Evolutionary conservation across 1,140 invertebrate genomes (phyloP).

Genomic region (Hydropsyche tenuis): DNA sequence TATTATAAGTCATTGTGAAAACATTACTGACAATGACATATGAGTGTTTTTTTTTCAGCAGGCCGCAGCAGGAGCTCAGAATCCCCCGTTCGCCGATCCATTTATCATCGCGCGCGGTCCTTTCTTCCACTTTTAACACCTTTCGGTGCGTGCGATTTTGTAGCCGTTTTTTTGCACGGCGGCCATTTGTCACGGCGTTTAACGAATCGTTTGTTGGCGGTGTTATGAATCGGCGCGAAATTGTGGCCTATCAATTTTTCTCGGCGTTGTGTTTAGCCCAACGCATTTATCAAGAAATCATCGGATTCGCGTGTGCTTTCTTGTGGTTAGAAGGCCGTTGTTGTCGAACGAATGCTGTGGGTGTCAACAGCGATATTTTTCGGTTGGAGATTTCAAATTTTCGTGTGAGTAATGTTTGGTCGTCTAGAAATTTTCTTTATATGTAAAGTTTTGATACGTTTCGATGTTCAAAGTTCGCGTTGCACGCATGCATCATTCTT

Average conservation of each 20-base stretch:
- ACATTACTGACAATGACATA: slow-evolving; percentile 37
- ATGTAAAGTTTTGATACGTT: too few relatives aligned
- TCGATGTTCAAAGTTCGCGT: too few relatives aligned
- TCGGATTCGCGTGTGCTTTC: not conserved
- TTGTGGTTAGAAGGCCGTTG: not conserved
- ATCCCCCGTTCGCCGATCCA: slow-evolving; percentile 24
- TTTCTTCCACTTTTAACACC: slow-evolving; percentile 36
- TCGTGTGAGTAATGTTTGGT: too few relatives aligned
- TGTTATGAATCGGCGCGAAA: slow-evolving; percentile 22
- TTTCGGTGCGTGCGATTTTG: slow-evolving; percentile 18
- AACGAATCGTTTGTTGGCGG: slow-evolving; percentile 27
- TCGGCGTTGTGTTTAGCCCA: not conserved
- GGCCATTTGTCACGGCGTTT: slow-evolving; percentile 33
- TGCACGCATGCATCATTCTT: too few relatives aligned
- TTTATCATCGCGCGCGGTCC: slow-evolving; percentile 30
- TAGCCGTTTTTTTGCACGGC: not conserved
- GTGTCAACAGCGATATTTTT: too few relatives aligned
- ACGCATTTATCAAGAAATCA: slow-evolving; percentile 13
- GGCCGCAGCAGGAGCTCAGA: not conserved
- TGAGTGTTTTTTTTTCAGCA: slow-evolving; percentile 27
- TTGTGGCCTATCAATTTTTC: slow-evolving; percentile 33
- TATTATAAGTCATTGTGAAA: slow-evolving; percentile 25
- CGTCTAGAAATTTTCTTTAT: too few relatives aligned
- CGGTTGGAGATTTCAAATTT: too few relatives aligned
- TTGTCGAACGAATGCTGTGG: not conserved